phyloP scores from a whole-genome alignment of 2,888 invertebrate species.

The Bhutanitis thaidina region DNA sequence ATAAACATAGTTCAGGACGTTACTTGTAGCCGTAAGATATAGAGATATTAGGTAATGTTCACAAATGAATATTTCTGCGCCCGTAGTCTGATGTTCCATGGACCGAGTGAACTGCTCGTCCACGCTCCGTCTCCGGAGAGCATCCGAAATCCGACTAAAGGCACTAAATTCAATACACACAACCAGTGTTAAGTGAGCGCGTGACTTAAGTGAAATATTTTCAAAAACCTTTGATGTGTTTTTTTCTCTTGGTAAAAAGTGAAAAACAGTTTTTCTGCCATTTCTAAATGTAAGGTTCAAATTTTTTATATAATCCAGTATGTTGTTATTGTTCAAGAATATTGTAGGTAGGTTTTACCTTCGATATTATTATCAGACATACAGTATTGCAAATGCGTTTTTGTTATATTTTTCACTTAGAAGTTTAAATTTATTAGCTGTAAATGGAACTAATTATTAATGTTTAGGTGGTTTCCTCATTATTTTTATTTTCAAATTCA shows the following conservation, averaged over 20 bases:
- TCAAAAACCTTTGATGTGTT: slow-evolving; percentile 32
- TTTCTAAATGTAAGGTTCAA: slow-evolving; percentile 48
- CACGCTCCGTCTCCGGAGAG: neutral
- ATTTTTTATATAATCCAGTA: slow-evolving; percentile 59
- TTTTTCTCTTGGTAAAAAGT: slow-evolving; percentile 34
- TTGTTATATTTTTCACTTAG: slow-evolving; percentile 62
- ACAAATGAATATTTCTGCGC: slow-evolving; percentile 13
- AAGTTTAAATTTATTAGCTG: slow-evolving; percentile 54
- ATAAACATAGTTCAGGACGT: slow-evolving; percentile 45
- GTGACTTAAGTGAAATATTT: slow-evolving; percentile 39
- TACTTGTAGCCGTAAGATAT: slow-evolving; percentile 57
- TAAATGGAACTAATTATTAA: slow-evolving; percentile 50
- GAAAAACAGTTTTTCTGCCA: slow-evolving; percentile 42
- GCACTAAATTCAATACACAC: neutral
- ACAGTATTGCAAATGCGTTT: slow-evolving; percentile 56
- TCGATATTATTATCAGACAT: slow-evolving; percentile 47
- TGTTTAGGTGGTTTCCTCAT: slow-evolving; percentile 51
- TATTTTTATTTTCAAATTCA: slow-evolving; percentile 45
- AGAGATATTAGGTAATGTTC: slow-evolving; percentile 44
- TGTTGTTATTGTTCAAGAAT: slow-evolving; percentile 61
- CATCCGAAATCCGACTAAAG: neutral
- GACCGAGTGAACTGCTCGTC: neutral
- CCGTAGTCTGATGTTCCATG: neutral
- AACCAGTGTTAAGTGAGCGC: slow-evolving; percentile 28
- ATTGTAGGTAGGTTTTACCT: slow-evolving; percentile 46